Conservation (phyloP, 2,888 invertebrate genomes). For the Acleris laterana region DNA sequence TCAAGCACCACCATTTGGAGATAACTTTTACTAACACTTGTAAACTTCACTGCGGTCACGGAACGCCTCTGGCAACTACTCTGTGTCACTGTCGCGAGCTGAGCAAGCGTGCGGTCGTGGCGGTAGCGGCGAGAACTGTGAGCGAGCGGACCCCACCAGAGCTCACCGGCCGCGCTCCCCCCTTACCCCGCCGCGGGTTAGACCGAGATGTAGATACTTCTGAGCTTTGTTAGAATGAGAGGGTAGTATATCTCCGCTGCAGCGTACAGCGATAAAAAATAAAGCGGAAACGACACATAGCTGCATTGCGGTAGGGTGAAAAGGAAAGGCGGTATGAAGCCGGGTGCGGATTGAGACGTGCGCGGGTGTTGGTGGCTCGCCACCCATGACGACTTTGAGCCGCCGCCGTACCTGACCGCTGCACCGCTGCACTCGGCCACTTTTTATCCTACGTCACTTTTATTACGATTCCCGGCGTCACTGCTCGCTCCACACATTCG, state of each 20-base stretch:
- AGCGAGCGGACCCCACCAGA: constrained; percentile 74
- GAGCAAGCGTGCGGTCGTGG: constrained; percentile 62
- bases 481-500: constrained; percentile 73
- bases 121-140: constrained; percentile 77
- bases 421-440: constrained; percentile 49
- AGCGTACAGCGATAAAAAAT: constrained; percentile 79
- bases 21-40: constrained; percentile 72
- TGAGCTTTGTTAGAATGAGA: constrained; percentile 69
- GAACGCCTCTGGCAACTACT: constrained; percentile 70
- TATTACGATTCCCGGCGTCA: constrained; percentile 74
- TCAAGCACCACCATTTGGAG: constrained; percentile 94
- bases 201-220: constrained; percentile 65
- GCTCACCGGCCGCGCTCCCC: constrained; percentile 56
- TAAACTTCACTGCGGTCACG: constrained; percentile 77
- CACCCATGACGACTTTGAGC: constrained; percentile 83
- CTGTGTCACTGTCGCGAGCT: constrained; percentile 59
- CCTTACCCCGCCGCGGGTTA: constrained; percentile 60
- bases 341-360: constrained; percentile 84
- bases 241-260: constrained; percentile 79
- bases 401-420: constrained; percentile 63
- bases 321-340: constrained; percentile 81
- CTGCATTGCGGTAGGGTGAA: constrained; percentile 83
- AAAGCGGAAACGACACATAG: constrained; percentile 84
- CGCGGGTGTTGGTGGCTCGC: constrained; percentile 82
- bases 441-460: constrained; percentile 81